These are phyloP conservation scores for Psilopogon haemacephalus DNA, from an alignment of 2,113 vertebrate species.

Conservation along the genomic window DNA sequence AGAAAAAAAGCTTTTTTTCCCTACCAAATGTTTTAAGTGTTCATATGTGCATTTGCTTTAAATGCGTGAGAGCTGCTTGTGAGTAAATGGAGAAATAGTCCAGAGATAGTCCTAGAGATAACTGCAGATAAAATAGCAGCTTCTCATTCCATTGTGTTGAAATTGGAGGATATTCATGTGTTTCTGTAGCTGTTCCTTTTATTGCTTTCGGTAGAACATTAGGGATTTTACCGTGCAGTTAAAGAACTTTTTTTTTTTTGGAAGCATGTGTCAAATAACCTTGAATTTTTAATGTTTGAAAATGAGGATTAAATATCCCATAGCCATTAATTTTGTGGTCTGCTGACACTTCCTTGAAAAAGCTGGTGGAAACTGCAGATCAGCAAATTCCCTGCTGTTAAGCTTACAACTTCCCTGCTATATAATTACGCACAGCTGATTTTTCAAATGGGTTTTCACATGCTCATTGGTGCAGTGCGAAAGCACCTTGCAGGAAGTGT, in stretches of 20 bases:
- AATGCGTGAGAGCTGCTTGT: background rate
- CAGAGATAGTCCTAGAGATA: background rate
- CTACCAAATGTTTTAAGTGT: background rate
- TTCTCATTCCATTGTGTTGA: background rate
- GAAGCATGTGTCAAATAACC: background rate
- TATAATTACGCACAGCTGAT: background rate
- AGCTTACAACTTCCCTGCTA: background rate
- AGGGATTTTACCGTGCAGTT: background rate
- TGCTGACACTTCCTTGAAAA: slow-evolving; percentile 8
- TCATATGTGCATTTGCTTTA: background rate
- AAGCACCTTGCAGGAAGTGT: slow-evolving; percentile 44
- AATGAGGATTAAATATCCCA: slow-evolving; percentile 43
- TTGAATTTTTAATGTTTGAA: slow-evolving; percentile 31
- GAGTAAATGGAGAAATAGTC: background rate
- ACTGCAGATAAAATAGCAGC: background rate
- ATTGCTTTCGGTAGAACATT: background rate
- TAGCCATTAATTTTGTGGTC: slow-evolving; percentile 14
- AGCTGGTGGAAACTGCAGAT: slow-evolving; percentile 1
- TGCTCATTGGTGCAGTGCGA: slow-evolving; percentile 62
- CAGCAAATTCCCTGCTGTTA: slow-evolving; percentile 52
- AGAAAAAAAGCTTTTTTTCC: background rate
- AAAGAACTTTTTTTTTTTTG: background rate
- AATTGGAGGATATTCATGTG: background rate
- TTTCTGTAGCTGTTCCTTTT: background rate
- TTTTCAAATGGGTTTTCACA: background rate